Evolutionary conservation across 2,113 vertebrate genomes (phyloP), one percentile per base, ranked within the genome.

Genomic region (Syngnathus scovelli): DNA sequence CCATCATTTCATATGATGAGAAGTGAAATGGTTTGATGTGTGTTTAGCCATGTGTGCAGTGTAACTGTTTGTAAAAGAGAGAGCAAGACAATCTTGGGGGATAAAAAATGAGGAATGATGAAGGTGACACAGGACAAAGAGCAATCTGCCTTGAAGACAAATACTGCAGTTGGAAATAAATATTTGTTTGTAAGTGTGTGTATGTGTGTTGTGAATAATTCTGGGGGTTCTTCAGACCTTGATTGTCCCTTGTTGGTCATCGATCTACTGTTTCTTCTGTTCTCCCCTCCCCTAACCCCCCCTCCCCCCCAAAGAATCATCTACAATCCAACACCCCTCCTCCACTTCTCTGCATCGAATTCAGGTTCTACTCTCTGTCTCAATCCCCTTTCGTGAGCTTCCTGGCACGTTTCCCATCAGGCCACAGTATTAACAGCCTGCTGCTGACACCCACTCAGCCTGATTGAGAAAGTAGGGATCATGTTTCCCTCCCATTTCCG

Each of bases 341-440:
- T 59, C 56, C 18, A 69, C 38, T 55, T 63, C 66, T 71, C 70
- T 63, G 9, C 5, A 69, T 77, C 74, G 64, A 78, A 75, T 73
- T 78, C 75, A 69, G 78, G 75, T 68, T 78, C 8, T 33, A 62
- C 62, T 77, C 66, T 75, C 65, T 51, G 36, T 66, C 66, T 82
- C 84, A 86, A 86, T 85, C 83, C 79, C 69, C 76, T 67, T 67
- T 80, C 23, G 76, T 56, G 72, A 71, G 72, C 64, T 74, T 72
- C 64, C 69, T 48, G 61, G 77, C 87, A 88, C 83, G 83, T 88
- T 88, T 89, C 84, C 74, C 78, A 89, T 90, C 85, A 87, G 67
- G 64, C 80, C 63, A 48, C 66, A 61, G 84, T 70, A 78, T 86
- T 87, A 88, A 79, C 68, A 78, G 78, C 67, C 67, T 49, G 62